Percentiles rank a stretch among this genome's conserved stretches.
Conservation (phyloP, 1,140 invertebrate species). For the Diuraphis noxia region DNA sequence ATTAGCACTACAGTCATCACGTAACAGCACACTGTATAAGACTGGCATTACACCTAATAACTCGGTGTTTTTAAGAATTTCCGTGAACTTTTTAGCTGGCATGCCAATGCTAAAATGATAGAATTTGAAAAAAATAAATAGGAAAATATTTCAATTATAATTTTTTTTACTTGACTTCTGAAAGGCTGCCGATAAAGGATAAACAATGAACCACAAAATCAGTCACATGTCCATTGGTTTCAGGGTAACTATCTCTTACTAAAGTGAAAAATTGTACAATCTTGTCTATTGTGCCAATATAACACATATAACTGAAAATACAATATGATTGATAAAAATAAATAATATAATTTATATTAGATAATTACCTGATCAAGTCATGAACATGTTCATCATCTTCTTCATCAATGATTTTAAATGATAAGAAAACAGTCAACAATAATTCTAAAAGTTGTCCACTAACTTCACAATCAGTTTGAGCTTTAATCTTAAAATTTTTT, state of each 20-base stretch:
- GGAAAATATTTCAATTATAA: not conserved
- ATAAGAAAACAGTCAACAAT: constrained; percentile 9
- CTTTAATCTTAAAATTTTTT: constrained; percentile 46
- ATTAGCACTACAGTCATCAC: constrained; percentile 34
- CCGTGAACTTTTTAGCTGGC: constrained; percentile 12
- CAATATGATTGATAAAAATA: not conserved
- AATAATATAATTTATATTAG: not conserved
- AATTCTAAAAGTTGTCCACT: constrained; percentile 47
- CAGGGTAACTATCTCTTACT: constrained; percentile 41
- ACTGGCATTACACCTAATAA: constrained; percentile 45
- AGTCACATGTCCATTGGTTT: constrained; percentile 46
- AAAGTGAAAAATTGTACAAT: constrained; percentile 39
- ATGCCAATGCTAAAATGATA: constrained; percentile 1
- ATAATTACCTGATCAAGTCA: constrained; percentile 30
- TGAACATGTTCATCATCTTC: constrained; percentile 36
- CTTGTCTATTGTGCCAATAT: constrained; percentile 38
- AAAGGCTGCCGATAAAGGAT: constrained; percentile 37
- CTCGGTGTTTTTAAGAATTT: constrained; percentile 39
- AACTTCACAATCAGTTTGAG: constrained; percentile 46
- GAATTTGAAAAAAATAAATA: not conserved
- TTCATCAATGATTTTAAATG: constrained; percentile 23
- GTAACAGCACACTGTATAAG: constrained; percentile 36
- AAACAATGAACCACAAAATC: constrained; percentile 43
- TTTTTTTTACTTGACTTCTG: constrained; percentile 35
- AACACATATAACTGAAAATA: constrained; percentile 45